Evolutionary conservation across 2,888 invertebrate genomes (phyloP).

Genomic region (Machimus atricapillus): DNA sequence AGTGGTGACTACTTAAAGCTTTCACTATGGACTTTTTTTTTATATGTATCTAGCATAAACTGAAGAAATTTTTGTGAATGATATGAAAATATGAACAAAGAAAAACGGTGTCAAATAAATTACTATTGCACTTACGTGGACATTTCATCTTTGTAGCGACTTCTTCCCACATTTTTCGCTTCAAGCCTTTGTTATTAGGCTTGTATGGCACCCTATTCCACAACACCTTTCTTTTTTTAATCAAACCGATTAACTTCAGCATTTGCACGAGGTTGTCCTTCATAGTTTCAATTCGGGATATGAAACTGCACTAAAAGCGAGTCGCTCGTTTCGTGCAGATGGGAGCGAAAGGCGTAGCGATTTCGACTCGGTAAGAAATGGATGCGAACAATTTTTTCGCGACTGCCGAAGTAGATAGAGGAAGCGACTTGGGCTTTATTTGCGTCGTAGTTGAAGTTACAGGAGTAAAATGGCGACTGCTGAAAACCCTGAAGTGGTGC

Average conservation of each 20-base stretch:
- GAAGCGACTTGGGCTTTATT: not conserved
- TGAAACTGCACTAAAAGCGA: not conserved
- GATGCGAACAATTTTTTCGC: not conserved
- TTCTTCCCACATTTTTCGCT: not conserved
- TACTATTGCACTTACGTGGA: not conserved
- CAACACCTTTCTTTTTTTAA: not conserved
- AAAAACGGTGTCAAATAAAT: too few relatives aligned
- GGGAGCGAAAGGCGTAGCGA: not conserved
- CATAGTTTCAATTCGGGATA: not conserved
- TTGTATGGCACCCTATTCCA: not conserved
- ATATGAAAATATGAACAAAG: too few relatives aligned
- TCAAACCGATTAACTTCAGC: not conserved
- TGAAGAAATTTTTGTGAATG: too few relatives aligned
- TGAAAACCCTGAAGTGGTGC: not conserved
- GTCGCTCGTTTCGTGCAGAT: not conserved
- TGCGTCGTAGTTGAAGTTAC: not conserved
- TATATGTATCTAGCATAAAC: too few relatives aligned
- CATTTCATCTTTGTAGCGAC: not conserved
- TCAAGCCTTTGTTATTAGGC: not conserved
- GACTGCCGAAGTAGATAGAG: not conserved
- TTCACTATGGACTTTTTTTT: too few relatives aligned
- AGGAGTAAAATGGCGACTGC: not conserved
- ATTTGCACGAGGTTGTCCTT: not conserved
- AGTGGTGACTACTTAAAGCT: too few relatives aligned
- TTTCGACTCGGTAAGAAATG: not conserved